phyloP scores from a whole-genome alignment of 2,113 vertebrate genomes.

The Irena cyanogastra region DNA sequence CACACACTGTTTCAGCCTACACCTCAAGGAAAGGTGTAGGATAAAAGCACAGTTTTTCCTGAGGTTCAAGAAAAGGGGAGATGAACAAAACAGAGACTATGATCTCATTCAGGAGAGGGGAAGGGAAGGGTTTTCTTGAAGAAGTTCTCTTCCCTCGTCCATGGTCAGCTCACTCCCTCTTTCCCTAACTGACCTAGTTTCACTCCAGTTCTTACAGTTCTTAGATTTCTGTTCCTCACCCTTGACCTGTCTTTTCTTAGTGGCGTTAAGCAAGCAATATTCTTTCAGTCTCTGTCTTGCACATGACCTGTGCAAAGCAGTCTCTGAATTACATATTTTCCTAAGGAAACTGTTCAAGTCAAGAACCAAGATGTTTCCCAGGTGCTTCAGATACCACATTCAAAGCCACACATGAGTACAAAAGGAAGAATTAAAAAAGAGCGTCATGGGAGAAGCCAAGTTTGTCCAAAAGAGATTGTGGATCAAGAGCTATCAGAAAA shows the following conservation, averaged over 20 bases:
- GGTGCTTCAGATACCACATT: neutral
- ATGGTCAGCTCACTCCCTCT: neutral
- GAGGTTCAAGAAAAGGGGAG: neutral
- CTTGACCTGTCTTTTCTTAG: neutral
- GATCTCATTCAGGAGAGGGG: neutral
- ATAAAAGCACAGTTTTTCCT: neutral
- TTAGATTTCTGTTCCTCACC: neutral
- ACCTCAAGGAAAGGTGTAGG: neutral
- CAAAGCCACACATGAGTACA: neutral
- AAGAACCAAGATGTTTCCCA: neutral
- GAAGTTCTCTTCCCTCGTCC: neutral
- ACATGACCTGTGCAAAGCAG: neutral
- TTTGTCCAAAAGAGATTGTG: neutral
- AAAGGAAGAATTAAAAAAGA: neutral
- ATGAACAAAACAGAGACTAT: neutral
- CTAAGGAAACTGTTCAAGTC: neutral
- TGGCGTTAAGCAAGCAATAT: neutral
- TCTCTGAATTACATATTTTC: neutral
- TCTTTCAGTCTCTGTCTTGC: neutral
- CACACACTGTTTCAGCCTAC: neutral
- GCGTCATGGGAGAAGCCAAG: neutral
- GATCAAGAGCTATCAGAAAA: neutral
- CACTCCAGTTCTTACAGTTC: neutral
- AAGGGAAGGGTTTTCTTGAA: neutral
- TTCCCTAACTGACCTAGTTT: neutral